A percentile compares a stretch with the other conserved stretches of the same genome.
These are phyloP conservation scores for Dicerorhinus sumatrensis DNA, from an alignment of 2,113 vertebrate genomes.

Conservation along the genomic window DNA sequence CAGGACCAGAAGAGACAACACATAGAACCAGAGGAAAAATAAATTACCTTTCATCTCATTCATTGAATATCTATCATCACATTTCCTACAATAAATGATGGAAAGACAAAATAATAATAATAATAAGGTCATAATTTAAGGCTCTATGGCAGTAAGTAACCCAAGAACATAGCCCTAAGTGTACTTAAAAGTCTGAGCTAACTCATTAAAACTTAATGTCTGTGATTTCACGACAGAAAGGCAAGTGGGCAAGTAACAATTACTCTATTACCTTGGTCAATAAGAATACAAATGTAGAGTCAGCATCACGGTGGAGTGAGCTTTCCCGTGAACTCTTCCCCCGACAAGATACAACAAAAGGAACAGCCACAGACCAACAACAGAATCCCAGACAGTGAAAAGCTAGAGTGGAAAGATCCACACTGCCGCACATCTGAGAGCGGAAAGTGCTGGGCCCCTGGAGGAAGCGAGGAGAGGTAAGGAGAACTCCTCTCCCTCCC, in stretches of 20 bases:
- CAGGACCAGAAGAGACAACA: not conserved
- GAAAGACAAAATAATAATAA: not conserved
- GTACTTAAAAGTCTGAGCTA: not conserved
- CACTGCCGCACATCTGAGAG: too few relatives aligned
- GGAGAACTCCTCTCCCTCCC: too few relatives aligned
- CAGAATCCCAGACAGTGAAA: too few relatives aligned
- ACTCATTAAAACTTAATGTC: not conserved
- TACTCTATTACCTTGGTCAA: not conserved
- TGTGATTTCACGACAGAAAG: not conserved
- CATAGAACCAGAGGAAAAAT: not conserved
- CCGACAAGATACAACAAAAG: too few relatives aligned
- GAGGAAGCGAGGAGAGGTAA: too few relatives aligned
- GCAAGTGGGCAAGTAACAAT: not conserved
- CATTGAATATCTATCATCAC: not conserved
- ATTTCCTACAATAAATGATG: not conserved
- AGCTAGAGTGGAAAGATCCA: too few relatives aligned
- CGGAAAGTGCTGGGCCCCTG: too few relatives aligned
- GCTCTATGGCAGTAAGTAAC: not conserved
- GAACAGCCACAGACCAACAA: too few relatives aligned
- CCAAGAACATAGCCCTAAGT: not conserved
- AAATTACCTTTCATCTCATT: not conserved
- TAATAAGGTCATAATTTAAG: not conserved
- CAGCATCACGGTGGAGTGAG: too few relatives aligned
- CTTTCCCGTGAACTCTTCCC: too few relatives aligned
- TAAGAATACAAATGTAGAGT: not conserved